Base-by-base conservation (phyloP, 1,140 invertebrate species). In the Drosophila pallidifrons region DNA sequence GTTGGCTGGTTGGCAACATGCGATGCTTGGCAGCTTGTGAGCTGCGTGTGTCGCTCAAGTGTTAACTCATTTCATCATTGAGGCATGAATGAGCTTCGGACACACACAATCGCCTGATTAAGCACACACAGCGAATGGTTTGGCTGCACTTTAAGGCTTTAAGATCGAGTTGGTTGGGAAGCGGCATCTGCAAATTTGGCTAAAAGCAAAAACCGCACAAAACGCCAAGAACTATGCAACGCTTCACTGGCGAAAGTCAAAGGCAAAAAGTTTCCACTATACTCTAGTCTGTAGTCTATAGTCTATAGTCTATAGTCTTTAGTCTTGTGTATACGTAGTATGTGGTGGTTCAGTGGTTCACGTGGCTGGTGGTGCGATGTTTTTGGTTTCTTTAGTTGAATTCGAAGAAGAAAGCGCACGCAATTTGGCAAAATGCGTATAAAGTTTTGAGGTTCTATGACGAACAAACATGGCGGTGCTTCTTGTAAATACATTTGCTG, bases 401-500 rank as follows among this genome's bases (percentile, higher is more conserved):
- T 7, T 10, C n/a, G 41, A 16, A 47, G 51, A 79, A 86, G 78
- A 78, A 79, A 70, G 65, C 66, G 54, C 67, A 88, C 83, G 83
- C 83, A 88, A 82, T 87, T 87, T 88, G 83, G 49, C 59, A 72
- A 87, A 88, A 87, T 87, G 82, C 83, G 83, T 87, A 79, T 46
- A 81, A 89, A 89, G 71, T 81, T 89, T 89, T 89, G 85, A 89
- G 85, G 85, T 89, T 89, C 57, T 45, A 61, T 75, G 46, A 66
- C 35, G 46, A 72, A 59, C 77, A 79, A 89, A 89, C 85, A 89
- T 89, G 85, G 83, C 80, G 81, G 61, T 67, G 71, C 60, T 75
- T 46, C 85, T 89, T 76, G 85, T 89, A 89, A 89, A 89, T 89
- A 89, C 86, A 90, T 89, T 89, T 90, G 74, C 83, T 75, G 69